Evolutionary conservation across 2,888 invertebrate species (phyloP).

Genomic region (Cephalotes varians): DNA sequence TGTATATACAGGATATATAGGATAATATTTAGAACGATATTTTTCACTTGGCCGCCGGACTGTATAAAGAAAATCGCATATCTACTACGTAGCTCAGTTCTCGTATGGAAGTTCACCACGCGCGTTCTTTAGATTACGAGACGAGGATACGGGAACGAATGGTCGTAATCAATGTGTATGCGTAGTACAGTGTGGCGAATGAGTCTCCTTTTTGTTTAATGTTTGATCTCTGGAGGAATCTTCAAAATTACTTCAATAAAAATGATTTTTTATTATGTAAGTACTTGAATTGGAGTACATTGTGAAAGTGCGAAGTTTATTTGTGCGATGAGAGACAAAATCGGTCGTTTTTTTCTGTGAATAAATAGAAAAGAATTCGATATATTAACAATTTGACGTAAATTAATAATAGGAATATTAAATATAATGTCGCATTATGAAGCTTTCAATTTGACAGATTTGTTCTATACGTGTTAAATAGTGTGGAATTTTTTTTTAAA

Average conservation of each 20-base stretch:
- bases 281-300: slow-evolving; percentile 64
- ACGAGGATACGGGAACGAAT: slow-evolving; percentile 42
- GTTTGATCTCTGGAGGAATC: slow-evolving; percentile 48
- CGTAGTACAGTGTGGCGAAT: slow-evolving; percentile 56
- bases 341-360: not conserved
- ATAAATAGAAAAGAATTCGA: not conserved
- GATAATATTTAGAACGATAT: slow-evolving; percentile 86
- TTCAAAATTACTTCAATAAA: slow-evolving; percentile 61
- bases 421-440: not conserved
- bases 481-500: not conserved
- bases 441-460: not conserved
- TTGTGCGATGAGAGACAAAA: slow-evolving; percentile 25
- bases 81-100: slow-evolving; percentile 85
- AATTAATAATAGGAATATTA: not conserved
- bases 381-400: not conserved
- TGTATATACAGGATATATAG: too few relatives aligned
- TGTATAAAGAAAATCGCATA: slow-evolving; percentile 86
- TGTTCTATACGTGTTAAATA: not conserved
- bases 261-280: slow-evolving; percentile 81
- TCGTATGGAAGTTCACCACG: slow-evolving; percentile 81
- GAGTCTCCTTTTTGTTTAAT: slow-evolving; percentile 43
- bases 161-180: slow-evolving; percentile 68
- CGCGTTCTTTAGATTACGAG: slow-evolving; percentile 73
- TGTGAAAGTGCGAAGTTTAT: slow-evolving; percentile 41
- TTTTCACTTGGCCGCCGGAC: slow-evolving; percentile 86